A percentile compares a stretch with the other conserved stretches of the same genome.
phyloP scores from a whole-genome alignment of 2,888 invertebrate species.

The Marasmarcha lunaedactyla region DNA sequence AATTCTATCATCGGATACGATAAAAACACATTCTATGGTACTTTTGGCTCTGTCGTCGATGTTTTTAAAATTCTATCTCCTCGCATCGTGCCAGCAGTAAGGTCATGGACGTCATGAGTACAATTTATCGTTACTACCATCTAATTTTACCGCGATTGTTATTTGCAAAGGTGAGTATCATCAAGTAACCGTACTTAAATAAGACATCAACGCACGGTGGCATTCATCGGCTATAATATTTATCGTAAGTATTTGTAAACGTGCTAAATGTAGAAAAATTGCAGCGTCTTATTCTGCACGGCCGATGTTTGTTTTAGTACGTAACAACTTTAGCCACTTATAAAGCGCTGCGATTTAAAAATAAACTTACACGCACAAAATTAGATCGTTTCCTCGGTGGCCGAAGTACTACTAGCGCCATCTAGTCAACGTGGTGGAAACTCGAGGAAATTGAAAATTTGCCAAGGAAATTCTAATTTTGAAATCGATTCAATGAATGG shows the following conservation, averaged over 20 bases:
- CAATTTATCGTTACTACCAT: too few species aligned
- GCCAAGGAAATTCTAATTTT: constrained; percentile 23
- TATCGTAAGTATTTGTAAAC: not conserved
- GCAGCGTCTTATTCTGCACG: constrained; percentile 29
- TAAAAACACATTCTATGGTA: too few species aligned
- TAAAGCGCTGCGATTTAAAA: constrained; percentile 57
- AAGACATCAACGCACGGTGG: too few species aligned
- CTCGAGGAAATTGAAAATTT: constrained; percentile 27
- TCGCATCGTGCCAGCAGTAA: too few species aligned
- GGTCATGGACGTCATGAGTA: too few species aligned
- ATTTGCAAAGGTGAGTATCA: too few species aligned
- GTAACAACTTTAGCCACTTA: constrained; percentile 60
- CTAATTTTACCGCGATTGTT: too few species aligned
- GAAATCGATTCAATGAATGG: not conserved
- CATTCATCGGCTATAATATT: too few species aligned
- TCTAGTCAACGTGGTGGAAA: constrained; percentile 27
- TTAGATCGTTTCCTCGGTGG: constrained; percentile 17
- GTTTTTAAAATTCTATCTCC: too few species aligned
- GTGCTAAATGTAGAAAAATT: not conserved
- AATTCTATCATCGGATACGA: too few species aligned
- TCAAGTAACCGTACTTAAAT: too few species aligned
- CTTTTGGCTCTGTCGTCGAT: too few species aligned
- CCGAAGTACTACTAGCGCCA: constrained; percentile 28
- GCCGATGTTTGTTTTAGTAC: constrained; percentile 10
- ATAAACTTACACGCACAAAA: constrained; percentile 54